A percentile compares a stretch with the other conserved stretches of the same genome.
phyloP scores from a whole-genome alignment of 2,797 vertebrate genomes.

The Antennarius maculatus region DNA sequence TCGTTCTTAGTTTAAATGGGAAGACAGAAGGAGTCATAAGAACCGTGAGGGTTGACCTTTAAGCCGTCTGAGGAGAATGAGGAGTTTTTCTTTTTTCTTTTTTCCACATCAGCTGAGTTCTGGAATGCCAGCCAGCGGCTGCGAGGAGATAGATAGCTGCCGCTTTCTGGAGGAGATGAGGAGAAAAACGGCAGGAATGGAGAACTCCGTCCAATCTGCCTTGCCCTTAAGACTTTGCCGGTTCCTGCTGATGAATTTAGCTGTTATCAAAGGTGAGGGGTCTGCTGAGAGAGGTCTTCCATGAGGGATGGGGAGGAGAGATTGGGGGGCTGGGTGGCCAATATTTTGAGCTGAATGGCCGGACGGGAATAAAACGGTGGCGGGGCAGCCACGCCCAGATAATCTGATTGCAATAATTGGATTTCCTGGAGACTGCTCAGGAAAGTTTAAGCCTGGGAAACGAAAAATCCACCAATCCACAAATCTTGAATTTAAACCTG shows the following conservation, averaged over 20 bases:
- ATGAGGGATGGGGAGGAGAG: slow-evolving; percentile 32
- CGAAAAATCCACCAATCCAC: background rate
- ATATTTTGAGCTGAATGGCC: slow-evolving; percentile 30
- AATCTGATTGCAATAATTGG: slow-evolving; percentile 66
- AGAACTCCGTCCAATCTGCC: slow-evolving; percentile 48
- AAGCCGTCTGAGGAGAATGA: slow-evolving; percentile 40
- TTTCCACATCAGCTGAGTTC: slow-evolving; percentile 34
- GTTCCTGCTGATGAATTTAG: slow-evolving; percentile 67
- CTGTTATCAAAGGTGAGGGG: slow-evolving; percentile 69
- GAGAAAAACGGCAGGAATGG: slow-evolving; percentile 46
- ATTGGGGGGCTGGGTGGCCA: slow-evolving; percentile 17
- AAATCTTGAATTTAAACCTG: slow-evolving; percentile 11
- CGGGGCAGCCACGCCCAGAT: slow-evolving; percentile 47
- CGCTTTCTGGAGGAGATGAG: slow-evolving; percentile 44
- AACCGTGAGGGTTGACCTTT: slow-evolving; percentile 62
- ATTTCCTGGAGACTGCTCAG: slow-evolving; percentile 56
- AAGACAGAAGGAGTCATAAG: slow-evolving; percentile 36
- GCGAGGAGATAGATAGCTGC: slow-evolving; percentile 62
- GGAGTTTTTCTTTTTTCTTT: slow-evolving; percentile 30
- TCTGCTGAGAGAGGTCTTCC: slow-evolving; percentile 57
- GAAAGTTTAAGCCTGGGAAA: slow-evolving; percentile 26
- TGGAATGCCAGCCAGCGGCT: slow-evolving; percentile 51
- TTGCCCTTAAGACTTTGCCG: slow-evolving; percentile 53
- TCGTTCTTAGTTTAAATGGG: slow-evolving; percentile 35
- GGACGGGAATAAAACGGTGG: slow-evolving; percentile 36